Base-by-base conservation (phyloP, 2,113 vertebrate species). In the Mesoclemmys tuberculata region DNA sequence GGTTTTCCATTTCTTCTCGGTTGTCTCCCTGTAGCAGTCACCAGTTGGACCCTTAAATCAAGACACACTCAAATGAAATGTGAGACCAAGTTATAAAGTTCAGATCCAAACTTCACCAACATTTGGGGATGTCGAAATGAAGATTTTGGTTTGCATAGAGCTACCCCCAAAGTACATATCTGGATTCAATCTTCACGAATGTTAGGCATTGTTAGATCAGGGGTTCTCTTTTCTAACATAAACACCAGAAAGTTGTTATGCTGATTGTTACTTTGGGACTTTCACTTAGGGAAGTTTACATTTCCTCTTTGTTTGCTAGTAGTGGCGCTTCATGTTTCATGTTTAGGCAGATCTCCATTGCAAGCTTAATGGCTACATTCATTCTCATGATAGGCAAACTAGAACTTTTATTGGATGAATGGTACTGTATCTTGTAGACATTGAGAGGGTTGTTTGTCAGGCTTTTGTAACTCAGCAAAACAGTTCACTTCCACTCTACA, bases 401-500 rank as follows among this genome's bases (percentile, higher is more conserved):
- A 4, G 2, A 78, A 24, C 85, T 49, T 58, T 90, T 74, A 41
- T 84, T 91, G 1, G 5, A 13, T 54, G 29, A 90, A 64, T 41
- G 84, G 51, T 83, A 87, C 58, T 94, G 21, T 87, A 56, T 29
- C 46, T 85, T 92, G 4, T 4, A 35, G 54, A 91, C 10, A 18
- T 44, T 78, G 51, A 87, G 83, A 86, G 61, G n/a, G 14, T 95
- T 96, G 89, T 97, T 97, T 97, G 86, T 55, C 75, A 94, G 61
- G 75, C 41, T 81, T 96, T 96, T 93, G 24, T 21, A 94, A 94
- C 64, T 93, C 5, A 1, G 84, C 82, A 95, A 97, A 97, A 97
- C 94, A 95, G 86, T 85, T 94, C 92, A 55, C 87, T 96, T 95
- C 93, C 92, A 49, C 93, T 93, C 85, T 90, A 81, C 93, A 90